Base-by-base conservation (phyloP, 2,888 invertebrate genomes). In the Polyommatus iphigenia region DNA sequence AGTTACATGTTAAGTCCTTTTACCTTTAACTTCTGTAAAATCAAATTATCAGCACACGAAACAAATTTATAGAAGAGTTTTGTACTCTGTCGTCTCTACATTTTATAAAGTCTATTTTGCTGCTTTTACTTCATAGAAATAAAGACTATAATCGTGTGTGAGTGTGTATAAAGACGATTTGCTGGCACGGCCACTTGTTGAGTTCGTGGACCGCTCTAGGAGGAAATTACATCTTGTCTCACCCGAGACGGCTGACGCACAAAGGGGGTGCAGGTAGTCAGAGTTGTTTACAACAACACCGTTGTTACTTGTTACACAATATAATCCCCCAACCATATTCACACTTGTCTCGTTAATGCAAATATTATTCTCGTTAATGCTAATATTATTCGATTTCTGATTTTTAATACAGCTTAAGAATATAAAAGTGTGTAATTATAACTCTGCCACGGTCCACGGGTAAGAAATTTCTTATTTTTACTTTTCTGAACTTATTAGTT, bases 181-280 rank as follows among this genome's bases (percentile, higher is more conserved):
- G 73, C 46, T 73, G 57, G 72, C 57, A 72, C 72, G 71, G 78
- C 79, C 82, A 83, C 82, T 82, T 82, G 82, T 82, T 82, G 82
- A 81, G 82, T 82, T 82, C 80, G 81, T 81, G 79, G 82, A 82
- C 82, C 79, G 80, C 67, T 82, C 80, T 80, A 54, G 80, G 79
- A 79, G 81, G 80, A 80, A 82, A 81, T 82, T 79, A 82, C 80
- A 79, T 79, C 79, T 80, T 76, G 80, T 81, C 78, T 80, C 79
- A 80, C 80, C 78, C 80, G 79, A 81, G 75, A 76, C 78, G 80
- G 80, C 81, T 79, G 81, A 79, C 81, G 80, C 80, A 78, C 80
- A 82, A 81, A 81, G 82, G 80, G 80, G 78, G 32, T 73, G 78
- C 87, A 85, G 87, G 86, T 86, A 85, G 82, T 78, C 79, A 62